Evolutionary conservation across 1,140 invertebrate genomes (phyloP).

Genomic region (Ptiloglossa arizonensis): DNA sequence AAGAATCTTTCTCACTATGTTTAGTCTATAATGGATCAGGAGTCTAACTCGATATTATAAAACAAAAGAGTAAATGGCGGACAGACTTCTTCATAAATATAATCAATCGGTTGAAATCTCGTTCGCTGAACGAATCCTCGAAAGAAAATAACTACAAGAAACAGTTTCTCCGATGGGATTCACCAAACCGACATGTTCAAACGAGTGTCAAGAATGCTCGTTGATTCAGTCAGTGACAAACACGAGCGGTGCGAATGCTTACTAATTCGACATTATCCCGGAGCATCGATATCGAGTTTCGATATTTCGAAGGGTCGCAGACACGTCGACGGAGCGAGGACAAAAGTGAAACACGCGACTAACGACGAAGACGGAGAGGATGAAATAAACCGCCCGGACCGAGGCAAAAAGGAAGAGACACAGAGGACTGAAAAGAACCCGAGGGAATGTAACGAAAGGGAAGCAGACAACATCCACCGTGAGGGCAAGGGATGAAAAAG

Average conservation of each 20-base stretch:
- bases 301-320: slow-evolving; percentile 6
- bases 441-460: background rate
- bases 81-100: too few species aligned
- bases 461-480: background rate
- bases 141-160: too few species aligned
- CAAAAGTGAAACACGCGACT: slow-evolving; percentile 11
- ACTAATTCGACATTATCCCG: slow-evolving; percentile 48
- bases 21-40: too few species aligned
- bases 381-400: background rate
- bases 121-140: too few species aligned
- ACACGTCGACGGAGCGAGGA: slow-evolving; percentile 1
- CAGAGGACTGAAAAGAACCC: background rate
- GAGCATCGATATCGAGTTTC: slow-evolving; percentile 24
- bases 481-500: background rate
- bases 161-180: background rate
- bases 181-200: background rate
- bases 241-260: background rate
- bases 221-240: background rate
- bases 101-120: too few species aligned
- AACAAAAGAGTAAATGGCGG: too few species aligned
- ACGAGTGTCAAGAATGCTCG: background rate
- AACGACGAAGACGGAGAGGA: slow-evolving; percentile 7
- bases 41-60: too few species aligned
- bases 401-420: background rate
- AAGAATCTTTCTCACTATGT: too few species aligned